These are phyloP conservation scores for Cyphomyrus discorhynchus DNA, from an alignment of 2,113 vertebrate genomes.

Conservation along the genomic window DNA sequence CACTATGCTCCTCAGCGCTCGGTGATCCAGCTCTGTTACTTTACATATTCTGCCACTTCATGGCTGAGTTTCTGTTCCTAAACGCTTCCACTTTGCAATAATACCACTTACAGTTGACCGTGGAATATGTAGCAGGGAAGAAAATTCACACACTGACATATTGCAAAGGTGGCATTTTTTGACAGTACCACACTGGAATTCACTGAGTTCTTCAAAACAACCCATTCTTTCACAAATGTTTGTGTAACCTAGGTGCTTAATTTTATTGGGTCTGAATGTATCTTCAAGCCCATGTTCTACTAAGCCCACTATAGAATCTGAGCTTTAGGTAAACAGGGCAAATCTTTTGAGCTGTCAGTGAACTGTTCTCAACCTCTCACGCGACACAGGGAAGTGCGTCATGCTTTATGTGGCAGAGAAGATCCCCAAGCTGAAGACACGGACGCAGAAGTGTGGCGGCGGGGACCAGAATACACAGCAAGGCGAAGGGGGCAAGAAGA, in stretches of 20 bases:
- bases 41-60: not conserved
- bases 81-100: not conserved
- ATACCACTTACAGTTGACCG: not conserved
- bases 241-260: not conserved
- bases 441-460: conserved; percentile 82
- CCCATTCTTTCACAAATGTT: not conserved
- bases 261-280: not conserved
- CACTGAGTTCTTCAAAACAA: not conserved
- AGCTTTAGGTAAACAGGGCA: not conserved
- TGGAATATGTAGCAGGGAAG: not conserved
- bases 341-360: not conserved
- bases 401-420: conserved; percentile 93
- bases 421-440: conserved; percentile 93
- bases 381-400: conserved; percentile 75
- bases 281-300: not conserved
- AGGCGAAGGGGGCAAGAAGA: conserved; percentile 88
- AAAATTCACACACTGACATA: not conserved
- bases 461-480: conserved; percentile 76
- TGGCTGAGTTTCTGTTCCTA: not conserved
- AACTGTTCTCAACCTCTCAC: not conserved
- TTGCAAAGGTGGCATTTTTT: not conserved
- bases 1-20: not conserved
- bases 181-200: not conserved
- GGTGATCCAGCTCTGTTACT: no score
- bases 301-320: not conserved